Evolutionary conservation across 2,888 invertebrate genomes (phyloP), one percentile per base, ranked within the genome.

Genomic region (Sarcophaga carnaria): DNA sequence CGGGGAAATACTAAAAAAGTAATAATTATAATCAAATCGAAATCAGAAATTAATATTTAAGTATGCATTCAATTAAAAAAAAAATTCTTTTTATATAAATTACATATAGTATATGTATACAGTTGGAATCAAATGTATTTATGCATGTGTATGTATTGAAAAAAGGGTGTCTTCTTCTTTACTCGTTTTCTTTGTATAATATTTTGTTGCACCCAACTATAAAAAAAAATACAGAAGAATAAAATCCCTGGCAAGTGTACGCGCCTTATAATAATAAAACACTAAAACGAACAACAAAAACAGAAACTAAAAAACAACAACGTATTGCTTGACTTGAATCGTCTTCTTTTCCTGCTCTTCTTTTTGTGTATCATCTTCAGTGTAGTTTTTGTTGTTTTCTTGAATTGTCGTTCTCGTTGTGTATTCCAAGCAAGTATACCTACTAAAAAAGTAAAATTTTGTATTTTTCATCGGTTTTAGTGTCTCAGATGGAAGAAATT

Each of bases 391-490:
- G 49, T 76, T 80, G 76, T 71, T 83, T 83, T 49, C 77, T 37
- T 67, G 70, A 14, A 54, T 76, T 82, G 20, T 66, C 64, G 54
- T 54, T 54, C 54, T 60, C 63, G 83, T 75, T 78, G 80, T 81
- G 87, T 87, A 84, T 87, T 87, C 79, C 76, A 87, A 87, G 84
- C 87, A 79, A 82, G 87, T 87, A 87, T 87, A 87, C 87, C 78
- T 87, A 87, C 87, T 54, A 64, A 79, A 78, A 80, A 83, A 86
- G 54, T 79, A 47, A 12, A 62, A 45, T 72, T 71, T 45, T 69
- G 45, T 70, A 62, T 22, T 78, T 85, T 70, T 77, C 49, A 62
- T 69, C 62, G 62, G 67, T 84, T 72, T 54, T 80, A 59, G 27
- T 59, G 70, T 37, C n/a, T 70, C 63, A 78, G 59, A 54, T 25